These are phyloP conservation scores for Panagrolaimus sp. DNA, from an alignment of 1,140 invertebrate species.

Conservation along the genomic window DNA sequence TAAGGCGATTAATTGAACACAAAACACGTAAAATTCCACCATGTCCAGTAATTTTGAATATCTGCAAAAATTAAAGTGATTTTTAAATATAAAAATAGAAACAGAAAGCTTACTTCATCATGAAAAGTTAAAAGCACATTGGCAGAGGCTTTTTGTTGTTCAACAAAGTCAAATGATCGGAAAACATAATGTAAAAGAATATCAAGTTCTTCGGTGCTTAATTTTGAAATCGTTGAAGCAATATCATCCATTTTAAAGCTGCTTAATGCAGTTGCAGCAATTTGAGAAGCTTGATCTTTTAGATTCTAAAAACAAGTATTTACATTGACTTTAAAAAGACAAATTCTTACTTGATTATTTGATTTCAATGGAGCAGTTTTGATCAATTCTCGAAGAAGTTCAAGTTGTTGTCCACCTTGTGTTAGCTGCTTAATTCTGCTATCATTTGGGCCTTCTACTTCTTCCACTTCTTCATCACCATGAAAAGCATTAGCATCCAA, in stretches of 20 bases:
- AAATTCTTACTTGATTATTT: not conserved
- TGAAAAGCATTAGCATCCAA: too few relatives aligned
- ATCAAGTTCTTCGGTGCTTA: not conserved
- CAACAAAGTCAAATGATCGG: not conserved
- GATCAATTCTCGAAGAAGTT: not conserved
- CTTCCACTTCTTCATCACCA: not conserved
- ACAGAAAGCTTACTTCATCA: not conserved
- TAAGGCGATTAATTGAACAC: slow-evolving; percentile 2
- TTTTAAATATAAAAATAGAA: not conserved
- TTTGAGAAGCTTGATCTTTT: not conserved
- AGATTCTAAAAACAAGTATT: not conserved
- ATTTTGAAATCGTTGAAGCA: not conserved
- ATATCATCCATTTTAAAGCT: not conserved
- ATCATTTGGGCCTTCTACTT: not conserved
- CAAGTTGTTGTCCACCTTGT: not conserved
- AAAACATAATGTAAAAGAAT: not conserved
- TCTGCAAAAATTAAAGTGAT: not conserved
- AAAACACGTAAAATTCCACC: not conserved
- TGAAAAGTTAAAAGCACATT: not conserved
- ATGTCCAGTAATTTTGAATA: not conserved
- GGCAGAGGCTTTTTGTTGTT: not conserved
- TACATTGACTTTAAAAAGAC: not conserved
- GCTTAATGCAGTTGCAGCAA: not conserved
- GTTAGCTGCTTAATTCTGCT: not conserved
- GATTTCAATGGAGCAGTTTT: not conserved